Evolutionary conservation across 2,113 vertebrate genomes (phyloP).

Genomic region (Menidia beryllina): DNA sequence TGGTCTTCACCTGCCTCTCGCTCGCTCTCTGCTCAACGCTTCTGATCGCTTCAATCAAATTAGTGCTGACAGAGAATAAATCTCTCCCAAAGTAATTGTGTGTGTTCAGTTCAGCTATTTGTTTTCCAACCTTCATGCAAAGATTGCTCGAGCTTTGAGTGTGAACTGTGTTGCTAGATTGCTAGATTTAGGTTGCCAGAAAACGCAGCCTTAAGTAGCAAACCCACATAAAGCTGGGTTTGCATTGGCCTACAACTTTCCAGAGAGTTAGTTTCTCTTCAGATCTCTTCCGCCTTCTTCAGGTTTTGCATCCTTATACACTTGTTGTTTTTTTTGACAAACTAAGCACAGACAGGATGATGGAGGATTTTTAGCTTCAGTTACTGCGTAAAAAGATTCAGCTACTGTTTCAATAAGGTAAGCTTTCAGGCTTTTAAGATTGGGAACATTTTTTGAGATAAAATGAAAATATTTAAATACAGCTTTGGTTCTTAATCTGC

Average conservation of each 20-base stretch:
- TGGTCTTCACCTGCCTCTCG: neutral
- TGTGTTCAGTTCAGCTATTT: neutral
- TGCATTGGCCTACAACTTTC: slow-evolving; percentile 47
- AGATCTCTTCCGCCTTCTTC: slow-evolving; percentile 50
- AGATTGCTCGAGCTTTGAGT: neutral
- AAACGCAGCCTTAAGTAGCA: slow-evolving; percentile 10
- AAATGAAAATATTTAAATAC: neutral
- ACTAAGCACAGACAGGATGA: slow-evolving; percentile 19
- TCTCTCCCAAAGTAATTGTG: neutral
- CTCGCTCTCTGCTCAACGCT: too few species aligned
- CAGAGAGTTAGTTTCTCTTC: slow-evolving; percentile 33
- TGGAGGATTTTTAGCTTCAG: neutral
- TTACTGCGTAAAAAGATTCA: neutral
- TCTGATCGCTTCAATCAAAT: neutral
- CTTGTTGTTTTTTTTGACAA: slow-evolving; percentile 26
- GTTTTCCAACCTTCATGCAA: neutral
- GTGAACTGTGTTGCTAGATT: neutral
- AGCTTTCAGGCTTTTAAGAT: slow-evolving; percentile 13
- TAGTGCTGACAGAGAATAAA: neutral
- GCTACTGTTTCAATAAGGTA: slow-evolving; percentile 36
- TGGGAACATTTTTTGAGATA: neutral
- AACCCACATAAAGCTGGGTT: slow-evolving; percentile 45
- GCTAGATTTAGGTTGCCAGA: slow-evolving; percentile 18
- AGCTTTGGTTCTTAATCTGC: too few species aligned
- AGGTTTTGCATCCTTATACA: slow-evolving; percentile 22